These are phyloP conservation scores for Pimephales promelas DNA, from an alignment of 2,113 vertebrate species.

Conservation along the genomic window DNA sequence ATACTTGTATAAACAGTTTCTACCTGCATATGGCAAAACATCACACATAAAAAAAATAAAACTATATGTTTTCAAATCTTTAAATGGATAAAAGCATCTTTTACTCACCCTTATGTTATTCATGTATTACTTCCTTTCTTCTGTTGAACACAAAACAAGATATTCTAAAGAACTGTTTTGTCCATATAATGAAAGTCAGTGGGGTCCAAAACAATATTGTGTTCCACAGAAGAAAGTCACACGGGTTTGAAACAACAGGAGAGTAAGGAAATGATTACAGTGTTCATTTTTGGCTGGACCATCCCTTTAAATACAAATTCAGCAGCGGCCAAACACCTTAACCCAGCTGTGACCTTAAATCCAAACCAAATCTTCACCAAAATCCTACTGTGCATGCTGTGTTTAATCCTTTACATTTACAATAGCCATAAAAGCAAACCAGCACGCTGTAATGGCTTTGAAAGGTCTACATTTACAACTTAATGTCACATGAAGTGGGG, in stretches of 20 bases:
- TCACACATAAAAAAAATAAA: not conserved
- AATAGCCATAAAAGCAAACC: not conserved
- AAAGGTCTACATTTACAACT: not conserved
- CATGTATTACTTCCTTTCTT: not conserved
- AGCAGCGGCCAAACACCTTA: not conserved
- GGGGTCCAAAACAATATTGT: not conserved
- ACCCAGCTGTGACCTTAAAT: not conserved
- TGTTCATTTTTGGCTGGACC: not conserved
- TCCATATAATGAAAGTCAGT: not conserved
- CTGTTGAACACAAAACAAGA: not conserved
- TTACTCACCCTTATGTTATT: not conserved
- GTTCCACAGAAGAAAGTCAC: not conserved
- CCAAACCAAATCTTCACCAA: not conserved
- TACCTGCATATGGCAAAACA: slow-evolving; percentile 1
- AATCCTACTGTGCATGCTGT: not conserved
- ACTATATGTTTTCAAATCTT: not conserved
- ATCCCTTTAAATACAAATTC: not conserved
- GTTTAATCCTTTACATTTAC: not conserved
- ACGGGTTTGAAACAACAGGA: not conserved
- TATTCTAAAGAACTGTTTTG: not conserved
- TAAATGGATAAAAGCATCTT: not conserved
- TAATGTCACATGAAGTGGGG: not conserved
- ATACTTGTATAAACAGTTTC: not conserved
- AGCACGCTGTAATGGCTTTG: not conserved
- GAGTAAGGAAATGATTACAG: not conserved